Evolutionary conservation across 2,888 invertebrate genomes (phyloP).

Genomic region (Chorisops tibialis): DNA sequence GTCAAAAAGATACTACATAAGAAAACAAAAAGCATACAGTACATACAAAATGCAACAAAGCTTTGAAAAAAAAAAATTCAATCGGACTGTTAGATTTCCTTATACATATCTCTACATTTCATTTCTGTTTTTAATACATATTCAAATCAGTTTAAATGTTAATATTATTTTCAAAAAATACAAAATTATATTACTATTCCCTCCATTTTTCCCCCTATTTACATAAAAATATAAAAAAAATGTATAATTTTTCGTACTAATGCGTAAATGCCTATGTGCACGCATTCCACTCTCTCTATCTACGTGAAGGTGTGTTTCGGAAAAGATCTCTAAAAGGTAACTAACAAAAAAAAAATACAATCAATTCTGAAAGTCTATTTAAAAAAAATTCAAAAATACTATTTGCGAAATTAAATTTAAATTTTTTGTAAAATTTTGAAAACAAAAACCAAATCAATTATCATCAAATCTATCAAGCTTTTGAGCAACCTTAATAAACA

Average conservation of each 20-base stretch:
- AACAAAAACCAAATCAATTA: neutral
- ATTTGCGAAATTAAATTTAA: constrained; percentile 4
- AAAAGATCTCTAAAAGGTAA: constrained; percentile 96
- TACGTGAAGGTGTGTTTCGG: constrained; percentile 82
- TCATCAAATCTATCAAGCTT: constrained; percentile 23
- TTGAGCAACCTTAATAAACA: constrained; percentile 16
- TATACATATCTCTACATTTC: neutral
- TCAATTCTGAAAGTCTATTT: constrained; percentile 6
- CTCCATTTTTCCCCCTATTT: constrained; percentile 2
- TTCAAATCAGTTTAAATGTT: constrained; percentile 16
- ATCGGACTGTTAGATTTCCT: neutral
- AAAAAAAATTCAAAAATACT: constrained; percentile 1
- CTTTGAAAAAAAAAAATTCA: neutral
- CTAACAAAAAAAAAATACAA: constrained; percentile 52
- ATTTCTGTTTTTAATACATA: constrained; percentile 15
- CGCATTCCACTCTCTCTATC: constrained; percentile 58
- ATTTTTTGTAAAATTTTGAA: neutral
- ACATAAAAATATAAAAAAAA: constrained; percentile 39
- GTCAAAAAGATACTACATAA: neutral
- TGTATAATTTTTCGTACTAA: constrained; percentile 56
- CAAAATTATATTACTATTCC: constrained; percentile 21
- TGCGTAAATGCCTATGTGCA: constrained; percentile 54
- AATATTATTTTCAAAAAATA: constrained; percentile 10
- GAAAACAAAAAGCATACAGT: neutral
- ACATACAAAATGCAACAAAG: neutral